Conservation (phyloP, 2,888 invertebrate genomes). For the Eurytoma adleriae region DNA sequence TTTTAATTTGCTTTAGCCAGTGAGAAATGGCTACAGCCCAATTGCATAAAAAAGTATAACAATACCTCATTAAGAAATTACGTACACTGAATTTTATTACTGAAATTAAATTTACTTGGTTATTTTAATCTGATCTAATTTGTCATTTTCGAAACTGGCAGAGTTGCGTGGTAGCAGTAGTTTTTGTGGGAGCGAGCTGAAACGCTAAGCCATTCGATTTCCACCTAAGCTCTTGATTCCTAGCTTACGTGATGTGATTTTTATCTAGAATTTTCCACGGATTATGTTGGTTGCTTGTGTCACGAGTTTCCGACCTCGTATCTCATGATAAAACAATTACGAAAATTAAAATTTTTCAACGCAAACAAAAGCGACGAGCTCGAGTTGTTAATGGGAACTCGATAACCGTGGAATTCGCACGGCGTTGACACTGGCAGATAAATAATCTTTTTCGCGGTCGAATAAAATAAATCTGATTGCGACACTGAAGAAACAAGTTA, state of each 20-base stretch:
- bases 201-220: constrained; percentile 48
- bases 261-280: constrained; percentile 43
- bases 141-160: constrained; percentile 16
- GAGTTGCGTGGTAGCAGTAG: constrained; percentile 15
- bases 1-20: too few relatives aligned
- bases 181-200: constrained; percentile 21
- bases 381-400: neutral
- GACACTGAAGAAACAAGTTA: too few relatives aligned
- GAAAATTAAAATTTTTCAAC: neutral
- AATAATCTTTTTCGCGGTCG: constrained; percentile 7
- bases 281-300: constrained; percentile 27
- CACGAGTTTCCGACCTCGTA: constrained; percentile 16
- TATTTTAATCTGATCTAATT: constrained; percentile 34
- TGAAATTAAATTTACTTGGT: constrained; percentile 8
- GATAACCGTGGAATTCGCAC: too few relatives aligned
- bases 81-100: neutral
- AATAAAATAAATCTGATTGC: constrained; percentile 40
- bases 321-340: constrained; percentile 45
- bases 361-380: neutral
- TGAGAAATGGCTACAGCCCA: neutral
- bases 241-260: constrained; percentile 47
- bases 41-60: neutral
- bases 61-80: neutral
- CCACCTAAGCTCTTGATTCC: constrained; percentile 46
- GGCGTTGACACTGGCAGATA: neutral